Conservation (phyloP, 2,888 invertebrate species). For the Barypeithes pellucidus region DNA sequence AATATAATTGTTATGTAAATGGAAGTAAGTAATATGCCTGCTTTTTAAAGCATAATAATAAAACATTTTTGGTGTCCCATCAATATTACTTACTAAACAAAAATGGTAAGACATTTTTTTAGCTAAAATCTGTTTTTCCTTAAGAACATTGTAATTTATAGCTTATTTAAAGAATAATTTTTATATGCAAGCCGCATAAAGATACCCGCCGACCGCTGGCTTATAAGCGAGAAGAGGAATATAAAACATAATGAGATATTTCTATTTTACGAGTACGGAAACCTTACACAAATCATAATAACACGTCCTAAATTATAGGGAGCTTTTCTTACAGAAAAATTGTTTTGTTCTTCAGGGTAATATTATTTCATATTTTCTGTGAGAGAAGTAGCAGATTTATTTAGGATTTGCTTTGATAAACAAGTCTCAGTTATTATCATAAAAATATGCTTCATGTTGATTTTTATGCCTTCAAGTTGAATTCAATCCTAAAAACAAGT, state of each 20-base stretch:
- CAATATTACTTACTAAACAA: not conserved
- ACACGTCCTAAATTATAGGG: conserved; percentile 17
- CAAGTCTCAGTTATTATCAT: not conserved
- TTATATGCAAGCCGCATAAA: conserved; percentile 30
- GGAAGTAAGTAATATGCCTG: too few relatives aligned
- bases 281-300: conserved; percentile 31
- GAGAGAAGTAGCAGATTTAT: not conserved
- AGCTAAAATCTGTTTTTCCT: not conserved
- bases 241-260: conserved; percentile 37
- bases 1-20: too few relatives aligned
- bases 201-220: conserved; percentile 6
- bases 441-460: too few relatives aligned
- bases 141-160: conserved; percentile 25
- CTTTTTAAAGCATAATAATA: too few relatives aligned
- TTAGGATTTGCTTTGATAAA: not conserved
- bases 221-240: conserved; percentile 32
- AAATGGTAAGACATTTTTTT: conserved; percentile 1
- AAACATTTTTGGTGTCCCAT: too few relatives aligned
- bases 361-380: not conserved
- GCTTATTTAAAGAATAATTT: conserved; percentile 28
- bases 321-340: conserved; percentile 20
- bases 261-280: conserved; percentile 23
- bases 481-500: too few relatives aligned
- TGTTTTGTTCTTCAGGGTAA: not conserved
- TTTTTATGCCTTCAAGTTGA: too few relatives aligned